A percentile compares a stretch with the other conserved stretches of the same genome.
Evolutionary conservation across 1,140 invertebrate species (phyloP).

Genomic region (Hylyphantes graminicola): DNA sequence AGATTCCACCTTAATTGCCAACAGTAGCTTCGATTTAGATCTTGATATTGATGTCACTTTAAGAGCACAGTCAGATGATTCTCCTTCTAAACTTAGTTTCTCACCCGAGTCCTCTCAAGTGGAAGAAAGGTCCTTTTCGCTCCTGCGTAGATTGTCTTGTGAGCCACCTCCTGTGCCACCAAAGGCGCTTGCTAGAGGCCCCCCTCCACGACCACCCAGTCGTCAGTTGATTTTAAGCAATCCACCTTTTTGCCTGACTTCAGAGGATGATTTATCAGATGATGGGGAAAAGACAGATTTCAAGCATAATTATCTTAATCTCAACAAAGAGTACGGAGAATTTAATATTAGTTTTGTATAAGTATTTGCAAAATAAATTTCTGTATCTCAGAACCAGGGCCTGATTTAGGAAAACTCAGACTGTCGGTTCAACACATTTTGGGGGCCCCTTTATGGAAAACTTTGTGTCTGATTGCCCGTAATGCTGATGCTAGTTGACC

Average conservation of each 20-base stretch:
- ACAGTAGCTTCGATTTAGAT: slow-evolving; percentile 57
- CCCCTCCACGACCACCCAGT: slow-evolving; percentile 58
- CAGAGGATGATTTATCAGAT: slow-evolving; percentile 46
- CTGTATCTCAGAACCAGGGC: neutral
- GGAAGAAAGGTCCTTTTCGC: slow-evolving; percentile 40
- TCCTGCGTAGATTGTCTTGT: slow-evolving; percentile 44
- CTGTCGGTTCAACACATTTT: too few species aligned
- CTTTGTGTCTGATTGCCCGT: too few species aligned
- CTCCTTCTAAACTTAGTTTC: slow-evolving; percentile 27
- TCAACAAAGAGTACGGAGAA: slow-evolving; percentile 50
- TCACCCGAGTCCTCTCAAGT: slow-evolving; percentile 12
- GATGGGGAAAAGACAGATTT: slow-evolving; percentile 30
- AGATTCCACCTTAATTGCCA: slow-evolving; percentile 50
- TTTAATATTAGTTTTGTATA: slow-evolving; percentile 60
- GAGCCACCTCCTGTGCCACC: slow-evolving; percentile 60
- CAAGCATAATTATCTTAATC: slow-evolving; percentile 34
- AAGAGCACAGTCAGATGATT: slow-evolving; percentile 52
- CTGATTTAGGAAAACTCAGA: too few species aligned
- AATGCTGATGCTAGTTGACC: too few species aligned
- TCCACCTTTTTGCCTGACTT: slow-evolving; percentile 43
- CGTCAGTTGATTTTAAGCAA: slow-evolving; percentile 45
- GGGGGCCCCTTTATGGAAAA: too few species aligned
- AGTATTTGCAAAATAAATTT: neutral
- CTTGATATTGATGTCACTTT: slow-evolving; percentile 56
- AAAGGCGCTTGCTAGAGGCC: slow-evolving; percentile 54